Base-by-base conservation (phyloP, 64 coral and sea anemone species). In the Orbicella faveolata region DNA sequence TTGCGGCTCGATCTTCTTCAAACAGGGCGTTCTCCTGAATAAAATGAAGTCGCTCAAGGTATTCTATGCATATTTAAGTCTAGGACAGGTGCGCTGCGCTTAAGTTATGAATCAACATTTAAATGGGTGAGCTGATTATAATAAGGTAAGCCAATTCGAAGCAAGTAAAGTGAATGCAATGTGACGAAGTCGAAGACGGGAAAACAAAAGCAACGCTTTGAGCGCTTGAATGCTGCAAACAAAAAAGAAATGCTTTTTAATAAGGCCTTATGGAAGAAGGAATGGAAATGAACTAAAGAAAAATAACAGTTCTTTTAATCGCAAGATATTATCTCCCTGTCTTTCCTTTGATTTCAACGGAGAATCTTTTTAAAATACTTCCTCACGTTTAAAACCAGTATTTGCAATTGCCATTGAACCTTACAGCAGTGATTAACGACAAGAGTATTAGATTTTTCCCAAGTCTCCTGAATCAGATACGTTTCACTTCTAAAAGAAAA, bases 1-100 rank as follows among this genome's bases (percentile, higher is more conserved):
- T 67, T 44, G 23, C 18, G 37, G 44, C 36, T 72, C 36, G 3
- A 52, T 72, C 37, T 10, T 85, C 37, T 68, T 19, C 63, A 70
- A 85, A 67, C 64, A 72, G 72, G 82, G 82, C 82, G 82, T 85
- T 85, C 39, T 65, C 30, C 82, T 25, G 67, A n/a, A 11, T 36
- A 62, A 72, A 73, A 85, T 85, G 82, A 85, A 72, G 82, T 21
- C 14, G 65, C 63, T 72, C 63, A 8, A 19, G 82, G 65, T 41
- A 34, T 51, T 52, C 25, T 70, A 85, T 85, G 82, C 65, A 72
- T 85, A 85, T 85, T 85, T 52, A 85, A 39, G 7, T 52, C 25
- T 2, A 11, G 36, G 68, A 53, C 82, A 85, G 82, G 82, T 85
- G 82, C 33, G 21, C 36, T 72, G 19, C 53, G 18, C 64, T 17